phyloP scores from a whole-genome alignment of 2,888 invertebrate genomes.

The Orthosia cruda region DNA sequence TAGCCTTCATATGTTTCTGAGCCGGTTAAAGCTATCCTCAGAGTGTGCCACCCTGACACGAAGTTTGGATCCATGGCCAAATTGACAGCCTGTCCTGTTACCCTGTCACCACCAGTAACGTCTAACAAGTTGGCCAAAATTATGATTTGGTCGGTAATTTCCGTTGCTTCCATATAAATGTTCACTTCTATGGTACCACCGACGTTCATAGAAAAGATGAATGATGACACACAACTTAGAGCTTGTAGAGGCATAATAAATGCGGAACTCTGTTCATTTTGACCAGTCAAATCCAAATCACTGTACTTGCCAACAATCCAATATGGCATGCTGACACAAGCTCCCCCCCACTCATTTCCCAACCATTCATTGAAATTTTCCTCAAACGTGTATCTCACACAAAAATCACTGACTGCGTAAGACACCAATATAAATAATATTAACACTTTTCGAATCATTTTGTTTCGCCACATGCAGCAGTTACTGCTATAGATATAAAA shows the following conservation, averaged over 20 bases:
- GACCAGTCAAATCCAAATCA: constrained; percentile 46
- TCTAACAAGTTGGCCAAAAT: constrained; percentile 4
- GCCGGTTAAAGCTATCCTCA: constrained; percentile 24
- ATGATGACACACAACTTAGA: constrained; percentile 40
- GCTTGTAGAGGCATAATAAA: constrained; percentile 69
- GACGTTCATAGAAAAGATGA: constrained; percentile 8
- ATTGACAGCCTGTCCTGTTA: background rate
- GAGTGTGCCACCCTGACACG: constrained; percentile 27
- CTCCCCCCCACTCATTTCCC: constrained; percentile 57
- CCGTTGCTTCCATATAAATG: background rate
- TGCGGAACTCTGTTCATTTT: constrained; percentile 64
- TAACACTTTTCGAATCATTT: constrained; percentile 64
- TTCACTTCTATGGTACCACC: constrained; percentile 4
- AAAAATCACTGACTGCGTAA: constrained; percentile 70
- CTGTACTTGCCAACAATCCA: constrained; percentile 70
- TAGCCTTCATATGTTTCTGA: constrained; percentile 23
- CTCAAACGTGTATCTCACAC: constrained; percentile 75
- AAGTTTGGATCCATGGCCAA: background rate
- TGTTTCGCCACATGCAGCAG: constrained; percentile 40
- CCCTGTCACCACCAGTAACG: background rate
- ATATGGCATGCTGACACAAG: constrained; percentile 57
- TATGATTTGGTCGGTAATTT: background rate
- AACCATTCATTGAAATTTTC: constrained; percentile 72
- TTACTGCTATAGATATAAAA: constrained; percentile 60
- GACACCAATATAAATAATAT: constrained; percentile 58